Percentiles rank a stretch among this genome's conserved stretches.
Evolutionary conservation across 2,797 vertebrate species (phyloP).

Genomic region (Acridotheres tristis): DNA sequence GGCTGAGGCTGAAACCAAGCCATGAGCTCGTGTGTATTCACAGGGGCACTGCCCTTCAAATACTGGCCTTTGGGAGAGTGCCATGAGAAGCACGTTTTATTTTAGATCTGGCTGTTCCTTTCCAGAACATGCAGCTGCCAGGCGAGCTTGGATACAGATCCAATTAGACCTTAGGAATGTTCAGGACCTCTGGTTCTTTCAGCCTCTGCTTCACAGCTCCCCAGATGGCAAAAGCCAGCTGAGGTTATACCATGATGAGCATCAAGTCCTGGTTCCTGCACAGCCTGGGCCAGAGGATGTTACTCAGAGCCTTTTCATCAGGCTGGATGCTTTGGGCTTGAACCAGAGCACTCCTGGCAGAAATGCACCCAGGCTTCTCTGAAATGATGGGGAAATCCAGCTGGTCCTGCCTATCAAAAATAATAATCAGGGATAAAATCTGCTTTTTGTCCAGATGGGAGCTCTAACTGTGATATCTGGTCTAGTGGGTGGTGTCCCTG

Average conservation of each 20-base stretch:
- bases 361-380: neutral
- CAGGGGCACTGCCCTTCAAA: neutral
- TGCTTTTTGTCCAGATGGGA: neutral
- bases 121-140: neutral
- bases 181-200: conserved; percentile 4
- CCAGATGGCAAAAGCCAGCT: conserved; percentile 13
- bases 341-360: neutral
- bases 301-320: neutral
- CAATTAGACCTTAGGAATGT: neutral
- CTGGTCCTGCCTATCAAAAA: neutral
- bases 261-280: neutral
- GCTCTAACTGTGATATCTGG: neutral
- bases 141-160: neutral
- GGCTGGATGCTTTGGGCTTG: neutral
- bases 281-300: neutral
- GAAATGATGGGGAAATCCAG: neutral
- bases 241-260: neutral
- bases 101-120: neutral
- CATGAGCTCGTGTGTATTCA: neutral
- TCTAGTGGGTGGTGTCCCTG: neutral
- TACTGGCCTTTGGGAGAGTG: neutral
- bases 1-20: neutral
- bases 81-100: neutral
- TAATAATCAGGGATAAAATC: neutral
- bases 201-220: neutral